Evolutionary conservation across 2,888 invertebrate genomes (phyloP), one percentile per base, ranked within the genome.

Genomic region (Euzophera pinguis): DNA sequence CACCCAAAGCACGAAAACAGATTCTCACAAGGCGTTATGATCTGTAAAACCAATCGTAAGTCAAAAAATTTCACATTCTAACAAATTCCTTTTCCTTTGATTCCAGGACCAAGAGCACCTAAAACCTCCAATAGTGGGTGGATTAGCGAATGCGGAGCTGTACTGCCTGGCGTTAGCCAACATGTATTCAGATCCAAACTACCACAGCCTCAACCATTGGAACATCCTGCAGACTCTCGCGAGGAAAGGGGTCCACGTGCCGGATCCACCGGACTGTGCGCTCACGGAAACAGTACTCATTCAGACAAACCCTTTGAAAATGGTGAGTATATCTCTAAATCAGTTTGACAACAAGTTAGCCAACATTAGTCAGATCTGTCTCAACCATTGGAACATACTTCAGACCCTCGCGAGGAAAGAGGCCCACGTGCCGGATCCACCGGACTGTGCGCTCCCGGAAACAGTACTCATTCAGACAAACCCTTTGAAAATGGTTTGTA

Each of bases 101-200:
- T 91, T 90, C 5, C 90, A 97, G 96, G 96, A 97, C 78, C 96
- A 96, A 85, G 97, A 97, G 84, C 97, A 97, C 83, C 92, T 98
- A 70, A 98, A 98, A 87, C 98, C 98, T 50, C 95, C 95, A 78
- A 95, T 99, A 78, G 94, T 96, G 61, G 97, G 97, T 67, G 94
- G 95, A 51, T 91, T 99, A 78, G 97, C 98, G 69, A 98, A 96
- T 90, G 98, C 98, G 64, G 98, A 98, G 84, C 92, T 98, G 61
- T 98, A 98, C 91, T 98, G 98, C 89, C 92, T 96, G 83, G 97
- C 98, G 55, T 91, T 98, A 82, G 96, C 96, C 69, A 97, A 97
- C 91, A 96, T 98, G 91, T 98, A 98, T 91, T 96, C 97, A 60
- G 98, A 98, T 91, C 98, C 97, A 58, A 97, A 97, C 90, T 98